Conservation (phyloP, 2,888 invertebrate species). For the Chrysolina oricalcia region DNA sequence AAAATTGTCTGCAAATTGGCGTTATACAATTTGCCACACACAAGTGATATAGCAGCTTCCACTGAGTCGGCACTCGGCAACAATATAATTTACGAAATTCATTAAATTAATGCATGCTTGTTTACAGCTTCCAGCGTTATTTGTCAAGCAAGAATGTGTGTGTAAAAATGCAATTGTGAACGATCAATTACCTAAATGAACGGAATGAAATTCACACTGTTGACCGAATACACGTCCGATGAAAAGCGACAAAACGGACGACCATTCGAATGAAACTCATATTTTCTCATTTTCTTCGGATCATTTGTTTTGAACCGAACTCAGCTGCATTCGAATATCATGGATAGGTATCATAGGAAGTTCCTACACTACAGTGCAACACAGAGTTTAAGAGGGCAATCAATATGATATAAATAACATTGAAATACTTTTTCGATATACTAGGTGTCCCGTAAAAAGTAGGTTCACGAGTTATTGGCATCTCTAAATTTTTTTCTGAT, state of each 20-base stretch:
- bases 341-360: background rate
- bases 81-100: constrained; percentile 55
- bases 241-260: constrained; percentile 44
- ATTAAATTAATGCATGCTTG: constrained; percentile 57
- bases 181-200: constrained; percentile 58
- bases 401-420: no score
- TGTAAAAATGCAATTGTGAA: constrained; percentile 55
- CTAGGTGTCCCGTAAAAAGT: no score
- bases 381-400: no score
- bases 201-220: constrained; percentile 49
- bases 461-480: no score
- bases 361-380: no score
- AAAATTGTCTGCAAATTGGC: constrained; percentile 37
- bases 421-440: no score
- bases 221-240: constrained; percentile 39
- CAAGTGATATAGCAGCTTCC: constrained; percentile 46
- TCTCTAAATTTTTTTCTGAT: no score
- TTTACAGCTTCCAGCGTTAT: constrained; percentile 54
- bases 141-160: constrained; percentile 52
- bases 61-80: constrained; percentile 48
- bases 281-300: constrained; percentile 18
- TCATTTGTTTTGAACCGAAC: constrained; percentile 7
- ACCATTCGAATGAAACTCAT: constrained; percentile 28
- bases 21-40: constrained; percentile 43
- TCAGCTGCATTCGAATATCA: background rate